Conservation (phyloP, 1,140 invertebrate species). For the Achroia grisella region DNA sequence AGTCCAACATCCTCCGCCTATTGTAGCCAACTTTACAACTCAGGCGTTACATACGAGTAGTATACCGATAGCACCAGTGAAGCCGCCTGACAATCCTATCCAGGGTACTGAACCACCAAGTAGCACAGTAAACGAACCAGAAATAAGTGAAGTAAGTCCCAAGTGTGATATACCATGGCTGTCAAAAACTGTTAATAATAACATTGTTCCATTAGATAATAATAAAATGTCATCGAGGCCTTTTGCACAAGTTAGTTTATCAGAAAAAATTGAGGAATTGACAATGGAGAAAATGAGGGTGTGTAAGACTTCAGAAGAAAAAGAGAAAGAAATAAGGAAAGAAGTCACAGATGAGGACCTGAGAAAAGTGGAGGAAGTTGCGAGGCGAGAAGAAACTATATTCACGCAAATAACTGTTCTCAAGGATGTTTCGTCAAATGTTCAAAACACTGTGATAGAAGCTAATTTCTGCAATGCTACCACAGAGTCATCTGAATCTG, state of each 20-base stretch:
- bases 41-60: slow-evolving; percentile 58
- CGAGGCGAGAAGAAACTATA: slow-evolving; percentile 55
- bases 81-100: slow-evolving; percentile 66
- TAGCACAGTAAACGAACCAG: slow-evolving; percentile 60
- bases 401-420: slow-evolving; percentile 66
- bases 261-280: slow-evolving; percentile 43
- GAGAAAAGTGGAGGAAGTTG: slow-evolving; percentile 55
- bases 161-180: slow-evolving; percentile 70
- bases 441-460: slow-evolving; percentile 64
- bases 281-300: slow-evolving; percentile 17
- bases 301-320: slow-evolving; percentile 14
- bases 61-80: slow-evolving; percentile 61
- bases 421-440: slow-evolving; percentile 61
- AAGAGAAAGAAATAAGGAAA: slow-evolving; percentile 16
- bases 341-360: slow-evolving; percentile 28
- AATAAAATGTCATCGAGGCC: slow-evolving; percentile 57
- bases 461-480: slow-evolving; percentile 56
- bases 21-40: slow-evolving; percentile 41
- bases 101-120: slow-evolving; percentile 64
- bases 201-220: slow-evolving; percentile 56
- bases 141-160: slow-evolving; percentile 39
- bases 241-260: slow-evolving; percentile 61
- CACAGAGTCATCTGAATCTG: slow-evolving; percentile 62
- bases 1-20: slow-evolving; percentile 46
- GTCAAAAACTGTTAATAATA: slow-evolving; percentile 68